Conservation (phyloP, 2,888 invertebrate species). For the Exephanes ischioxanthus region DNA sequence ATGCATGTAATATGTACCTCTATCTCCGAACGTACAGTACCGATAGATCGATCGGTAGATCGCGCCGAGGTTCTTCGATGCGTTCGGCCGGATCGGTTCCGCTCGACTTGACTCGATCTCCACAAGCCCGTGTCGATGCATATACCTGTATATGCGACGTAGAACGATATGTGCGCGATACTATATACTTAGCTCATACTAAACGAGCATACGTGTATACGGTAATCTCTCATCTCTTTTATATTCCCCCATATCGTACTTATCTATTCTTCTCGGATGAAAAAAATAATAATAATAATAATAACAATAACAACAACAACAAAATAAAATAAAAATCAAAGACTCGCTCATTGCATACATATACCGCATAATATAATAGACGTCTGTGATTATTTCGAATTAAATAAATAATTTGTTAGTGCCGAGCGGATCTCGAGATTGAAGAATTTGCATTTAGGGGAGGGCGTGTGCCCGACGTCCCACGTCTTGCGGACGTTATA, state of each 20-base stretch:
- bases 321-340: background rate
- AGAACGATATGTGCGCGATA: constrained; percentile 28
- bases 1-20: constrained; percentile 41
- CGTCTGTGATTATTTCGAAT: constrained; percentile 48
- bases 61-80: constrained; percentile 57
- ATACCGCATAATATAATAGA: constrained; percentile 21
- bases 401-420: constrained; percentile 52
- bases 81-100: constrained; percentile 68
- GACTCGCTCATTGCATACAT: constrained; percentile 5
- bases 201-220: constrained; percentile 39
- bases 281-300: background rate
- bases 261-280: constrained; percentile 13
- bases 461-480: constrained; percentile 43
- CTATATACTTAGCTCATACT: constrained; percentile 43
- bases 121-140: constrained; percentile 33
- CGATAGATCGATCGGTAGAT: constrained; percentile 66
- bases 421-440: constrained; percentile 31
- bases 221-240: constrained; percentile 32
- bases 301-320: background rate
- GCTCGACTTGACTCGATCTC: constrained; percentile 63
- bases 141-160: constrained; percentile 17
- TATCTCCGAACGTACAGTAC: constrained; percentile 35
- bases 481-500: constrained; percentile 34
- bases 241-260: constrained; percentile 6
- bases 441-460: constrained; percentile 58